These are phyloP conservation scores for Nineta flava DNA, from an alignment of 2,888 invertebrate species.

Conservation along the genomic window DNA sequence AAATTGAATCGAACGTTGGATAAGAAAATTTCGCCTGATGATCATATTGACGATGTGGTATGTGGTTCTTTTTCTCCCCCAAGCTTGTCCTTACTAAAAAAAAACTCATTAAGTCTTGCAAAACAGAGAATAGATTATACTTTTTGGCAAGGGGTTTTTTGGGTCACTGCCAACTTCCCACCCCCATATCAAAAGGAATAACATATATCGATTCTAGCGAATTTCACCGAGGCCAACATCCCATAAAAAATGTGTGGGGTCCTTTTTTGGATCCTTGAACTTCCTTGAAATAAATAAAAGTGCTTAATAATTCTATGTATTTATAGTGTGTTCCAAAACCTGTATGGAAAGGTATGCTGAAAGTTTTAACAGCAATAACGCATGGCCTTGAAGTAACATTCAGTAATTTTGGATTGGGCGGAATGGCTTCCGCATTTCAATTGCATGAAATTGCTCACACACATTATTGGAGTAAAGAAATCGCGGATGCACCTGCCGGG, in stretches of 20 bases:
- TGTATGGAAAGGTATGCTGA: slow-evolving; percentile 94
- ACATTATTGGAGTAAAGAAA: slow-evolving; percentile 89
- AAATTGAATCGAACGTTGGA: slow-evolving; percentile 89
- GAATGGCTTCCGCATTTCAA: slow-evolving; percentile 95
- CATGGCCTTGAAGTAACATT: slow-evolving; percentile 85
- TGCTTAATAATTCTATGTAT: no score
- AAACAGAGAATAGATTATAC: no score
- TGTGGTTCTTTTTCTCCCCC: background rate
- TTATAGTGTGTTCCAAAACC: slow-evolving; percentile 71
- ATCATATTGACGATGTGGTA: slow-evolving; percentile 96
- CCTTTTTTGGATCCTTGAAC: no score
- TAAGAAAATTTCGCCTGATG: slow-evolving; percentile 83
- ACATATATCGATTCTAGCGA: no score
- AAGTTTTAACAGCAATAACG: slow-evolving; percentile 76
- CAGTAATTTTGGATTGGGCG: slow-evolving; percentile 85
- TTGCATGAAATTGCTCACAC: slow-evolving; percentile 97
- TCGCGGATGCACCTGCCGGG: slow-evolving; percentile 37
- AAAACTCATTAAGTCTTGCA: no score
- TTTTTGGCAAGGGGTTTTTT: no score
- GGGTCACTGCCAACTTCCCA: no score
- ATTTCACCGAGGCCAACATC: no score
- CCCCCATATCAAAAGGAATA: no score
- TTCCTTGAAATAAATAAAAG: no score
- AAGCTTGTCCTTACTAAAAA: no score
- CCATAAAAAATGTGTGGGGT: no score